These are phyloP conservation scores for Zosterops hypoxanthus DNA, from an alignment of 2,113 vertebrate genomes.

Conservation along the genomic window DNA sequence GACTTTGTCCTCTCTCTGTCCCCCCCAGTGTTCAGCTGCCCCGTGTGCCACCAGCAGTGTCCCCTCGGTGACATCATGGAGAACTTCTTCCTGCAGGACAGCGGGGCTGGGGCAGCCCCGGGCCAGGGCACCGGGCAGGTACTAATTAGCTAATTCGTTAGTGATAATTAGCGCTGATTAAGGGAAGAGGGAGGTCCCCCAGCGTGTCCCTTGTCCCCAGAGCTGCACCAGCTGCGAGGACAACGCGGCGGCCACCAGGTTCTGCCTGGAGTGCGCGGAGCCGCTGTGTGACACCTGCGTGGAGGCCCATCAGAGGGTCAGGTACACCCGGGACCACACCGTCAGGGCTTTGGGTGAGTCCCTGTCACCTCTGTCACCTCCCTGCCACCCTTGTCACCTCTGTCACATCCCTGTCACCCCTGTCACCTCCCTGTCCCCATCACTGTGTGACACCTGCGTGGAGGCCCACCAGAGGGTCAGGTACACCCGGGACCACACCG, in stretches of 20 bases:
- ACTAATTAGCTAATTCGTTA: not conserved
- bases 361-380: too few relatives aligned
- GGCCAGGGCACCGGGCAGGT: constrained; percentile 50
- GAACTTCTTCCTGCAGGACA: constrained; percentile 76
- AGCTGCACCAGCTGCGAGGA: constrained; percentile 84
- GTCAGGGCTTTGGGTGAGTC: too few relatives aligned
- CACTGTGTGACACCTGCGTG: too few relatives aligned
- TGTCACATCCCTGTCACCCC: too few relatives aligned
- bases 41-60: constrained; percentile 76
- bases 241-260: constrained; percentile 76
- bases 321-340: too few relatives aligned
- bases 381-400: not conserved
- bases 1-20: not conserved
- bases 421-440: too few relatives aligned
- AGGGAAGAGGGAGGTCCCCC: too few relatives aligned
- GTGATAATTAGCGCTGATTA: rapidly evolving
- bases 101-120: rapidly evolving
- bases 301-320: not conserved
- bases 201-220: constrained; percentile 7
- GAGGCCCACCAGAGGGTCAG: too few relatives aligned
- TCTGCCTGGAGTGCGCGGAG: constrained; percentile 84
- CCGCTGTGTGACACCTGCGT: constrained; percentile 83
- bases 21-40: constrained; percentile 65
- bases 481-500: too few relatives aligned
- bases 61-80: constrained; percentile 74